Base-by-base conservation (phyloP, 2,888 invertebrate genomes). In the Sturmia bella region DNA sequence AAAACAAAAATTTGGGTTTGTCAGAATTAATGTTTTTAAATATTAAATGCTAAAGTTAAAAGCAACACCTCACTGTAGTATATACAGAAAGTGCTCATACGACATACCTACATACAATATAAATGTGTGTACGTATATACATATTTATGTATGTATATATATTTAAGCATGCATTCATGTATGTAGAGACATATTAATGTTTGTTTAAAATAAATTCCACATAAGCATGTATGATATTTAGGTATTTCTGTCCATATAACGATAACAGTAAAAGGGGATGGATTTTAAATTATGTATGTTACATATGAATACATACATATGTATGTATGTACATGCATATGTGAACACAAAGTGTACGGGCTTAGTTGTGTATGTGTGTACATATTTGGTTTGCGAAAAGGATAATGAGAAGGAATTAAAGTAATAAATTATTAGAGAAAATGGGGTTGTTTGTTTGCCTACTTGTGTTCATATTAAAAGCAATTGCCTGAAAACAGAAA, bases 361-460 rank as follows among this genome's bases (percentile, higher is more conserved):
- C 12, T 24, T 41, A 43, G 27, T 27, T 24, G 1, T 21, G 21
- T 27, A 11, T 15, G 4, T 12, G 12, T 19, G 15, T 61, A 13
- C 15, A 24, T 12, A 32, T 57, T 27, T 27, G 27, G 2, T 24
- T 43, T 11, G 9, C n/a, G 13, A 59, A 21, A 57, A 52, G 64
- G 50, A 72, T 78, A 78, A 78, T 78, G 78, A 78, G 76, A 66
- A 72, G 72, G 52, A 72, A 66, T 72, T 78, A 72, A 72, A 72
- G 59, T 72, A 78, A 78, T 78, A 78, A 78, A 78, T 72, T 78
- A 64, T 59, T 66, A 57, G 45, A 72, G 52, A 70, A 57, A 69
- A 72, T 52, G 64, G 66, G 78, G 78, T 66, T 66, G 78, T 72
- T 78, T 15, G 15, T 57, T 70, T 54, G 59, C 19, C 41, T 27